Conservation (phyloP, 2,797 vertebrate genomes). For the Pyrocephalus nanus region DNA sequence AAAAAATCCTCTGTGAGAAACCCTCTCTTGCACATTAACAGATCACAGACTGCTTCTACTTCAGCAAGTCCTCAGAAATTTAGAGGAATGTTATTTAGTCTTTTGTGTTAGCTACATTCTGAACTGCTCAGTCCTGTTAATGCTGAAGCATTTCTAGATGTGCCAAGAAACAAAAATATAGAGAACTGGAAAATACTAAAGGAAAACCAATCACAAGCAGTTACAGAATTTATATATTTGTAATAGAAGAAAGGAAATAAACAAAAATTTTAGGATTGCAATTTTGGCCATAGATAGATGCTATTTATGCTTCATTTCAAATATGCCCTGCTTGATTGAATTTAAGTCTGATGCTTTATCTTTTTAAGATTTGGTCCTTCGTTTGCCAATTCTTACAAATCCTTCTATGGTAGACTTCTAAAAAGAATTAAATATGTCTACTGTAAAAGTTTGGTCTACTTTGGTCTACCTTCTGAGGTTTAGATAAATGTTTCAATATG, state of each 20-base stretch:
- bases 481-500: neutral
- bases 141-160: neutral
- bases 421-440: neutral
- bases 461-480: neutral
- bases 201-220: neutral
- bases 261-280: neutral
- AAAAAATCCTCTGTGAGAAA: neutral
- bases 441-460: neutral
- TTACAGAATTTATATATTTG: neutral
- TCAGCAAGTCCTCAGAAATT: neutral
- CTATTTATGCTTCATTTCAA: neutral
- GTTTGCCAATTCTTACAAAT: neutral
- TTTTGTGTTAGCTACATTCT: neutral
- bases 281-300: neutral
- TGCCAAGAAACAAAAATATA: neutral
- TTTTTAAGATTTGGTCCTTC: neutral
- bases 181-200: neutral
- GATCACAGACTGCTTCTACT: neutral
- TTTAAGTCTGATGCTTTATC: neutral
- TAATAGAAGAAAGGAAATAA: neutral
- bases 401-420: neutral
- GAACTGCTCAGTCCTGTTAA: neutral
- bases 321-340: neutral
- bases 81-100: neutral
- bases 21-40: neutral